Conservation (phyloP, 2,888 invertebrate genomes). For the Rhabditoides inermis region DNA sequence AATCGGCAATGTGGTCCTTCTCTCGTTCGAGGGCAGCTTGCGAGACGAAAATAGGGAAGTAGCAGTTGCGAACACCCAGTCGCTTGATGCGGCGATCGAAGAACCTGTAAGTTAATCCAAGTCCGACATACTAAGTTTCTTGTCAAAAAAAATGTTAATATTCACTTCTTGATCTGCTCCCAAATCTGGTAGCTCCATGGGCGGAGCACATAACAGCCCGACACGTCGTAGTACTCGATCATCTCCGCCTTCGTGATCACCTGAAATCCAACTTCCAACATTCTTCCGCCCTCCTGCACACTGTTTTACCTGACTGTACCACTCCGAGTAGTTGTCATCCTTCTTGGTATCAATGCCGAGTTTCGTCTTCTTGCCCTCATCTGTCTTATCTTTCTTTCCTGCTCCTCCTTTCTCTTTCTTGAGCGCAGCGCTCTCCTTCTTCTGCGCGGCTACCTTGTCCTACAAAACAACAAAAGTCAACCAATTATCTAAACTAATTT, state of each 20-base stretch:
- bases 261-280: conserved; percentile 42
- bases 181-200: conserved; percentile 94
- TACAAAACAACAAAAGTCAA: too few species aligned
- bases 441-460: too few species aligned
- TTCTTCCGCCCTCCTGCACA: not conserved
- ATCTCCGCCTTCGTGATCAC: conserved; percentile 81
- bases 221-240: conserved; percentile 98
- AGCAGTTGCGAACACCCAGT: conserved; percentile 86
- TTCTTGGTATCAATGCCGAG: conserved; percentile 84
- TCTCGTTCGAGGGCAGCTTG: conserved; percentile 80
- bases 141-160: conserved; percentile 5
- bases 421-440: too few species aligned
- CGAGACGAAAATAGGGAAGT: conserved; percentile 97
- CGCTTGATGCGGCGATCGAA: conserved; percentile 56
- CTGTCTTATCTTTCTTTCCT: conserved; percentile 6
- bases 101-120: not conserved
- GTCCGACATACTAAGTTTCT: not conserved
- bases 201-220: conserved; percentile 92
- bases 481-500: too few species aligned
- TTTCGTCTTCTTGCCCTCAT: conserved; percentile 71
- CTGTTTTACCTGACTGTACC: conserved; percentile 70
- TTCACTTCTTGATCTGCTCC: conserved; percentile 66
- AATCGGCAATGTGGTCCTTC: conserved; percentile 90
- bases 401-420: too few species aligned
- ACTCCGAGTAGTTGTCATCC: conserved; percentile 81